phyloP scores from a whole-genome alignment of 2,888 invertebrate species.

The Lacanobia oleracea region DNA sequence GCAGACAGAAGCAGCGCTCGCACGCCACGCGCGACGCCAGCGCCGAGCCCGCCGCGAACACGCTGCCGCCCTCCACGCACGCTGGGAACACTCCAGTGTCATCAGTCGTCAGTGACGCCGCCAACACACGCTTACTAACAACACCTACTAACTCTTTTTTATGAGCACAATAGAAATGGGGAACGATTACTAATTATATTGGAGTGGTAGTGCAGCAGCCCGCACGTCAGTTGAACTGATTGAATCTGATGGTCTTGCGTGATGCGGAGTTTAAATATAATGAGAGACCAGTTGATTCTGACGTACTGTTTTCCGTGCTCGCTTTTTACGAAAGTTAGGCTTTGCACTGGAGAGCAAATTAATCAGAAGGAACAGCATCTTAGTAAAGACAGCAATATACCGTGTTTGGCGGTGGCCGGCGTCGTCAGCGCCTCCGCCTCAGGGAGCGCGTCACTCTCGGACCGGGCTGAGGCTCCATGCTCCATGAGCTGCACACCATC shows the following conservation, averaged over 20 bases:
- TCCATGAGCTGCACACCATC: slow-evolving; percentile 80
- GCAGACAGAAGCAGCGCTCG: slow-evolving; percentile 96
- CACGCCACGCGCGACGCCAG: slow-evolving; percentile 95
- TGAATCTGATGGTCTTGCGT: not conserved
- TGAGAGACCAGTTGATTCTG: not conserved
- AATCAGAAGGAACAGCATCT: not conserved
- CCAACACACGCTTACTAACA: not conserved
- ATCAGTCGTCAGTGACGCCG: slow-evolving; percentile 62
- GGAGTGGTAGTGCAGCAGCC: not conserved
- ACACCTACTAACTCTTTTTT: not conserved
- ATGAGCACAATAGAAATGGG: not conserved
- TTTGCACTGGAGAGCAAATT: not conserved
- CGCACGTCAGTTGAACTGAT: not conserved
- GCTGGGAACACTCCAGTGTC: slow-evolving; percentile 87
- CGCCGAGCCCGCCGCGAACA: slow-evolving; percentile 95
- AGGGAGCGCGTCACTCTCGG: slow-evolving; percentile 66
- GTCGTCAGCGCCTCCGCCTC: slow-evolving; percentile 56
- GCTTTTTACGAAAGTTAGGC: not conserved
- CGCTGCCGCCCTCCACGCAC: slow-evolving; percentile 93
- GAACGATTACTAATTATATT: not conserved
- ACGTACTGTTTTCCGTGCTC: not conserved
- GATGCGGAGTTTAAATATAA: not conserved
- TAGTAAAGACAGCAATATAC: slow-evolving; percentile 66
- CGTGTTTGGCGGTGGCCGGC: slow-evolving; percentile 72
- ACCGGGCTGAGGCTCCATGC: slow-evolving; percentile 72